Percentiles rank a stretch among this genome's conserved stretches.
Evolutionary conservation across 2,797 vertebrate species (phyloP).

Genomic region (Halcyon smyrnensis): DNA sequence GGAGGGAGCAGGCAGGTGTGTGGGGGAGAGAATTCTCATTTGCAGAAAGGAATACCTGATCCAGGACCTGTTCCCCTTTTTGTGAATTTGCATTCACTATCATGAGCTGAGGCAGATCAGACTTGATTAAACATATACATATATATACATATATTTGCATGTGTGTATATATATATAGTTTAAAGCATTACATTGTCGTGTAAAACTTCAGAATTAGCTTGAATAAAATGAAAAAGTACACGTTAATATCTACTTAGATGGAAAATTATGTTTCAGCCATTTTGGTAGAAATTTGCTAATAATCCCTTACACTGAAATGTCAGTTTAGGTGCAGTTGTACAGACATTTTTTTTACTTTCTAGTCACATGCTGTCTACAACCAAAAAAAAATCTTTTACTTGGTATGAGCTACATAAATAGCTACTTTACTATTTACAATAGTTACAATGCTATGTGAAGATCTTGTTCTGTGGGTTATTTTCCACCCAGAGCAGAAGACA

Average conservation of each 20-base stretch:
- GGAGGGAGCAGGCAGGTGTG: accelerated
- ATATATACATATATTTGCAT: neutral
- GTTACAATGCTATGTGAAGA: neutral
- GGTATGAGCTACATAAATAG: neutral
- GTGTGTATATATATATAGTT: neutral
- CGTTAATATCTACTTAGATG: neutral
- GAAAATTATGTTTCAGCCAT: neutral
- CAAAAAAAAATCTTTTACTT: neutral
- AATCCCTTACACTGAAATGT: neutral
- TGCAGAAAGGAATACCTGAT: neutral
- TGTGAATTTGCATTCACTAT: neutral
- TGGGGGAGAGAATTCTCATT: neutral
- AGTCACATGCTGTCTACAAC: neutral
- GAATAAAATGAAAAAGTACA: neutral
- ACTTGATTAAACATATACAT: neutral
- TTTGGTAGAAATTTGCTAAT: neutral
- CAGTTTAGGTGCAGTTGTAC: neutral
- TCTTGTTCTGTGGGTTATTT: neutral
- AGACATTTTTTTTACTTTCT: neutral
- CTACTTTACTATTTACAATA: neutral
- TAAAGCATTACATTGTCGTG: neutral
- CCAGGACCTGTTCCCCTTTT: neutral
- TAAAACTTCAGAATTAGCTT: neutral
- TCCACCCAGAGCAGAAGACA: neutral
- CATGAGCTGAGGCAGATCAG: neutral